Evolutionary conservation across 2,113 vertebrate genomes (phyloP).

Genomic region (Sphaerodactylus townsendi): DNA sequence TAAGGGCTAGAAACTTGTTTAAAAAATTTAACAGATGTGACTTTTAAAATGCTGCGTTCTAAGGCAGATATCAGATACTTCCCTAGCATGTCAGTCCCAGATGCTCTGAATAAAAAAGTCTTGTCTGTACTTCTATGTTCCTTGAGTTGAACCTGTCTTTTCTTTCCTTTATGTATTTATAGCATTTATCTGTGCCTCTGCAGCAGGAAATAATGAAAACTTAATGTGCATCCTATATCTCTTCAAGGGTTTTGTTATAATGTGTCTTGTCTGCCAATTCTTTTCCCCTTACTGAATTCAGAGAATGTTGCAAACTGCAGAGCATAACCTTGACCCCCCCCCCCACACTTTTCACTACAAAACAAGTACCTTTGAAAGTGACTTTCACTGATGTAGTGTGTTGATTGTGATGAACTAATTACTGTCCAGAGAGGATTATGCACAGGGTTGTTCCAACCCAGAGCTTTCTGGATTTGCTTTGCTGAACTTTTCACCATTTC

Average conservation of each 20-base stretch:
- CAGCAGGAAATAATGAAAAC: slow-evolving; percentile 14
- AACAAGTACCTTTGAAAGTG: slow-evolving; percentile 7
- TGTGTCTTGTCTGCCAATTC: slow-evolving; percentile 1
- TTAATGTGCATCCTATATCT: neutral
- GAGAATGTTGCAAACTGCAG: neutral
- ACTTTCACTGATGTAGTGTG: neutral
- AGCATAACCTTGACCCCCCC: neutral
- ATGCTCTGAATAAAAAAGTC: slow-evolving; percentile 6
- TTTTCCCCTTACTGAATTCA: neutral
- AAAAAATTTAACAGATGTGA: neutral
- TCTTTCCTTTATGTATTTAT: slow-evolving; percentile 25
- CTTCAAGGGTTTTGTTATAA: neutral
- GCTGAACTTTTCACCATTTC: slow-evolving; percentile 20
- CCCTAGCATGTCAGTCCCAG: slow-evolving; percentile 6
- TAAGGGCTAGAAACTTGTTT: neutral
- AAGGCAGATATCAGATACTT: slow-evolving; percentile 9
- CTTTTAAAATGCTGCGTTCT: neutral
- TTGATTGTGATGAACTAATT: neutral
- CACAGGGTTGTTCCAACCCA: neutral
- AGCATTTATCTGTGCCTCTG: slow-evolving; percentile 27
- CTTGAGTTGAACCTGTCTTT: neutral
- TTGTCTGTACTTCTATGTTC: neutral
- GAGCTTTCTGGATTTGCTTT: slow-evolving; percentile 1
- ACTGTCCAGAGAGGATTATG: neutral
- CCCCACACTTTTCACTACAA: neutral